phyloP scores from a whole-genome alignment of 2,797 vertebrate genomes.

The Chiroxiphia lanceolata region DNA sequence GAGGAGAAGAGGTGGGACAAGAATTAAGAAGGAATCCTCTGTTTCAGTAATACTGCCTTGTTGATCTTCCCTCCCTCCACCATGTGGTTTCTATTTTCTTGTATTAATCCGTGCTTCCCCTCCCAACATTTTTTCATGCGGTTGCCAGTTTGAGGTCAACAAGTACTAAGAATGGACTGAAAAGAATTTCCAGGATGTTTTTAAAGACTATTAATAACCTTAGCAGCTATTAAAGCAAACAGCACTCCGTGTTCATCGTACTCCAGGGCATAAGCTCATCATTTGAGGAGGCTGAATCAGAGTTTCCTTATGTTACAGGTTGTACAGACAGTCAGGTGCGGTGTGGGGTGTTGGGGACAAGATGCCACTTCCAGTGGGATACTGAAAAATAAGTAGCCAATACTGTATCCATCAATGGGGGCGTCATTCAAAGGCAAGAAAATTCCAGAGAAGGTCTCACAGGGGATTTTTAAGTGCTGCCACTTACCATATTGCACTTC shows the following conservation, averaged over 20 bases:
- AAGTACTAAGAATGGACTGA: conserved; percentile 48
- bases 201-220: conserved; percentile 62
- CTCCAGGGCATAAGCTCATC: not conserved
- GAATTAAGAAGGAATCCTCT: not conserved
- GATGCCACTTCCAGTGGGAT: not conserved
- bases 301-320: not conserved
- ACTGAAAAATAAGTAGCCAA: not conserved
- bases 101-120: conserved; percentile 40
- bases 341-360: not conserved
- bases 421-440: not conserved
- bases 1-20: not conserved
- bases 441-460: not conserved
- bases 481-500: not conserved
- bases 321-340: not conserved
- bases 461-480: not conserved
- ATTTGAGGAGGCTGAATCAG: not conserved
- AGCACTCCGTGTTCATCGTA: not conserved
- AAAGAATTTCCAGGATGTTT: conserved; percentile 71
- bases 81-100: conserved; percentile 66
- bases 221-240: conserved; percentile 47
- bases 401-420: not conserved
- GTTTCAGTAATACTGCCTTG: conserved; percentile 24
- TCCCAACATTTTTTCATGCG: conserved; percentile 60
- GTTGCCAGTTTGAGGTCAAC: conserved; percentile 52
- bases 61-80: conserved; percentile 41